These are phyloP conservation scores for Hirtodrosophila histrioides DNA, from an alignment of 2,888 invertebrate genomes.

Conservation along the genomic window DNA sequence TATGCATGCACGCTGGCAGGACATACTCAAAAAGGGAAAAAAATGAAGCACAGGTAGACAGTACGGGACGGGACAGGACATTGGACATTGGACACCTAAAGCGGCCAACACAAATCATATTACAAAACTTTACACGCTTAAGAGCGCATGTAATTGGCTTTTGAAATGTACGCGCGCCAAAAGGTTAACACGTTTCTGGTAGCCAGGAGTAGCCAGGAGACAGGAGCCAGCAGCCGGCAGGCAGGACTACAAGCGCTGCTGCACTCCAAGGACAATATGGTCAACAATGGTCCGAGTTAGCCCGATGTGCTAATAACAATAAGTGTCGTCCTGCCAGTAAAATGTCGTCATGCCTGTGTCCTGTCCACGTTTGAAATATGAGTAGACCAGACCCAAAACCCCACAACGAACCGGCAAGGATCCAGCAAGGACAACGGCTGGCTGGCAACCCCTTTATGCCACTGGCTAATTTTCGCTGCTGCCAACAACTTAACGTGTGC, in stretches of 20 bases:
- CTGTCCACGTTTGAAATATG: constrained; percentile 67
- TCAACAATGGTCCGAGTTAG: constrained; percentile 30
- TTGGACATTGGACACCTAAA: constrained; percentile 35
- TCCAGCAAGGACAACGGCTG: constrained; percentile 40
- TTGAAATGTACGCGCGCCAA: constrained; percentile 73
- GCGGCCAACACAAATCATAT: constrained; percentile 79
- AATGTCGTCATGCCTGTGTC: constrained; percentile 48
- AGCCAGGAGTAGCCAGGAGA: constrained; percentile 21
- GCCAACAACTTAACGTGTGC: constrained; percentile 69
- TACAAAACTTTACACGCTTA: constrained; percentile 82
- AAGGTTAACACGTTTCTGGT: constrained; percentile 72
- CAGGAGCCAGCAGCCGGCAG: too few species aligned
- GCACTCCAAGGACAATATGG: constrained; percentile 21
- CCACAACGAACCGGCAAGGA: constrained; percentile 25
- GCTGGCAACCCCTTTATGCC: constrained; percentile 53
- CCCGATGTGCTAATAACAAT: constrained; percentile 75
- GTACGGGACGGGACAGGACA: constrained; percentile 3
- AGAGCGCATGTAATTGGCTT: constrained; percentile 84
- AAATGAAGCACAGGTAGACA: constrained; percentile 8
- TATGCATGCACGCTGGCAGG: constrained; percentile 20
- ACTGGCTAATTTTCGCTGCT: constrained; percentile 58
- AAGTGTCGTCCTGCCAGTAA: constrained; percentile 66
- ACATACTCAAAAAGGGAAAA: constrained; percentile 1
- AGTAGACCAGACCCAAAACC: constrained; percentile 31
- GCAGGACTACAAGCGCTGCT: neutral